phyloP scores from a whole-genome alignment of 2,113 vertebrate genomes.

The Caranx melampygus region DNA sequence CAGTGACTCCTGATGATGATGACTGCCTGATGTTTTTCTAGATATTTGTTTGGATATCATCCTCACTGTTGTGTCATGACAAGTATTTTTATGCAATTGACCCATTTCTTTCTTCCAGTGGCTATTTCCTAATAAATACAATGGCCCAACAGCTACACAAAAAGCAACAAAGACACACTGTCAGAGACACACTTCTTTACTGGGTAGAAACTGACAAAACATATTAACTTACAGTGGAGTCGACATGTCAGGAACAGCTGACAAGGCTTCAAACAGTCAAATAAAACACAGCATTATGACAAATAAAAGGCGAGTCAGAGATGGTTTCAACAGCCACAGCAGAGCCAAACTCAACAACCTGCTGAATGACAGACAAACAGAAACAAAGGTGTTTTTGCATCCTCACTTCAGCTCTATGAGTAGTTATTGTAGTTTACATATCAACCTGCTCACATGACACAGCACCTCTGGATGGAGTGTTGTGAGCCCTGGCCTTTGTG shows the following conservation, averaged over 20 bases:
- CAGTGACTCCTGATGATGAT: neutral
- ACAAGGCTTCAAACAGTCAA: slow-evolving; percentile 22
- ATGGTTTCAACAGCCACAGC: neutral
- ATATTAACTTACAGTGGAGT: slow-evolving; percentile 35
- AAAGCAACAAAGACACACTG: neutral
- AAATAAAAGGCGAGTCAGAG: slow-evolving; percentile 8
- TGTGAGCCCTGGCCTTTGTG: neutral
- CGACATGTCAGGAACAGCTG: slow-evolving; percentile 34
- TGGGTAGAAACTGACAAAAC: slow-evolving; percentile 33
- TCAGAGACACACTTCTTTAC: slow-evolving; percentile 51
- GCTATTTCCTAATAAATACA: neutral
- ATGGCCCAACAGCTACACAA: neutral
- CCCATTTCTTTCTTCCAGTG: neutral
- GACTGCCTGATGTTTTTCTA: neutral
- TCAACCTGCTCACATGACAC: neutral
- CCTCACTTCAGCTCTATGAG: slow-evolving; percentile 17
- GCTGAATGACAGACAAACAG: neutral
- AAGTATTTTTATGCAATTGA: neutral
- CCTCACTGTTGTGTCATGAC: neutral
- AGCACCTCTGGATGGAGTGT: slow-evolving; percentile 11
- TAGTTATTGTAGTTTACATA: slow-evolving; percentile 24
- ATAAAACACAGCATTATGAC: slow-evolving; percentile 24
- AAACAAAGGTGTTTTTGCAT: slow-evolving; percentile 21
- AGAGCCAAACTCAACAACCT: slow-evolving; percentile 9
- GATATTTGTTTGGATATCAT: neutral